These are phyloP conservation scores for Stercorarius parasiticus DNA, from an alignment of 2,113 vertebrate genomes.

Conservation along the genomic window DNA sequence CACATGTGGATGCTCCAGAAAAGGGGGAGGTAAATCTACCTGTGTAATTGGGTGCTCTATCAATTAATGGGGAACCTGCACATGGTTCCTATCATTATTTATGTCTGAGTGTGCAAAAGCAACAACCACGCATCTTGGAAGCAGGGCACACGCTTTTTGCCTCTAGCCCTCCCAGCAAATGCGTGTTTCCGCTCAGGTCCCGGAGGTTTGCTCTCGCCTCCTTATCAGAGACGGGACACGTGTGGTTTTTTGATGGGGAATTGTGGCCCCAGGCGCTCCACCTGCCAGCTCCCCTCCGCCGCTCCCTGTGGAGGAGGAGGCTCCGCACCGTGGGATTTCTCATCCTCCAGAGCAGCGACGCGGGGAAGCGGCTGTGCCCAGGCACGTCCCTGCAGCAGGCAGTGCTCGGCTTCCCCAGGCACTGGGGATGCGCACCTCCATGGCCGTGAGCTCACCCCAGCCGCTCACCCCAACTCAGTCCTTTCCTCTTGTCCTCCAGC, in stretches of 20 bases:
- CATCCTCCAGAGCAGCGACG: neutral
- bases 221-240: neutral
- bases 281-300: neutral
- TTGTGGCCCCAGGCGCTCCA: neutral
- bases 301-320: neutral
- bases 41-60: neutral
- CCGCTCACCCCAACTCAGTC: fast-evolving
- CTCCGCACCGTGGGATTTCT: neutral
- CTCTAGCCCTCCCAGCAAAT: neutral
- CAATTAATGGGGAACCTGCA: neutral
- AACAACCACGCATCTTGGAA: neutral
- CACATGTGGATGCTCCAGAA: neutral
- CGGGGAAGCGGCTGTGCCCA: conserved; percentile 2
- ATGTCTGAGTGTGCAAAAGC: neutral
- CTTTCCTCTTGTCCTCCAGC: neutral
- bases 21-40: neutral
- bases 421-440: neutral
- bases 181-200: neutral
- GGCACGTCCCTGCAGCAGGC: conserved; percentile 37
- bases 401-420: neutral
- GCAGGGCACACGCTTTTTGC: neutral
- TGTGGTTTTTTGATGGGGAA: conserved; percentile 9
- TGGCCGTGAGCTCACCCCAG: neutral
- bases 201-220: neutral
- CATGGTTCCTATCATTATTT: neutral